A percentile compares a stretch with the other conserved stretches of the same genome.
These are phyloP conservation scores for Callaeas wilsoni DNA, from an alignment of 2,113 vertebrate genomes.

Conservation along the genomic window DNA sequence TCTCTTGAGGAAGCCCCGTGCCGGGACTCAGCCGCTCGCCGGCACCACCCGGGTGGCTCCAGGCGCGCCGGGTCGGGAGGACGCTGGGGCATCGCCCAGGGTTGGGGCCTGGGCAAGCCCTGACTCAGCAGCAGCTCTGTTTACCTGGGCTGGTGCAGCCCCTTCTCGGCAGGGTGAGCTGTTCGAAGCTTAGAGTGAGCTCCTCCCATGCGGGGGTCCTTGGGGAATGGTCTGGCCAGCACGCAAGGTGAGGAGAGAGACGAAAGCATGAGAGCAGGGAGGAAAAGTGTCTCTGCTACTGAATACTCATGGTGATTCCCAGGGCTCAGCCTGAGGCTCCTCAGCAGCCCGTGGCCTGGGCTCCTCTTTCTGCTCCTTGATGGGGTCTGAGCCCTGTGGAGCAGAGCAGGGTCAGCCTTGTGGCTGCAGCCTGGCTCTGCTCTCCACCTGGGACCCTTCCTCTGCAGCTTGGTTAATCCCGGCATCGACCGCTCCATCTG, in stretches of 20 bases:
- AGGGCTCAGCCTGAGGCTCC: not conserved
- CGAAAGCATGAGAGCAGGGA: not conserved
- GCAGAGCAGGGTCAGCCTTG: not conserved
- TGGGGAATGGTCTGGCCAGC: not conserved
- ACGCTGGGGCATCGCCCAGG: not conserved
- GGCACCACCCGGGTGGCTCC: not conserved
- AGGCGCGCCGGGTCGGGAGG: accelerated
- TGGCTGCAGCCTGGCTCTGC: not conserved
- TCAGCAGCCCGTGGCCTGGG: not conserved
- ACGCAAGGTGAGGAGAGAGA: not conserved
- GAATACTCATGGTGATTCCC: not conserved
- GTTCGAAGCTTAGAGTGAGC: accelerated
- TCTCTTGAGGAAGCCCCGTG: not conserved
- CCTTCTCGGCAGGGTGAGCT: not conserved
- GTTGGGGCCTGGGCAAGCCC: not conserved
- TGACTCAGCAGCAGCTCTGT: constrained; percentile 14
- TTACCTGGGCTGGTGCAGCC: not conserved
- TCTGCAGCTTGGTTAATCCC: not conserved
- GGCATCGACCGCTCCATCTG: not conserved
- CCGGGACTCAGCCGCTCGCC: not conserved
- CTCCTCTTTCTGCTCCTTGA: not conserved
- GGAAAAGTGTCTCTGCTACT: not conserved
- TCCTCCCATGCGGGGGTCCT: accelerated
- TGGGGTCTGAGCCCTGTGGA: not conserved
- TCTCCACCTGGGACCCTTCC: not conserved